Conservation (phyloP, 2,113 vertebrate genomes). For the Istiophorus platypterus region DNA sequence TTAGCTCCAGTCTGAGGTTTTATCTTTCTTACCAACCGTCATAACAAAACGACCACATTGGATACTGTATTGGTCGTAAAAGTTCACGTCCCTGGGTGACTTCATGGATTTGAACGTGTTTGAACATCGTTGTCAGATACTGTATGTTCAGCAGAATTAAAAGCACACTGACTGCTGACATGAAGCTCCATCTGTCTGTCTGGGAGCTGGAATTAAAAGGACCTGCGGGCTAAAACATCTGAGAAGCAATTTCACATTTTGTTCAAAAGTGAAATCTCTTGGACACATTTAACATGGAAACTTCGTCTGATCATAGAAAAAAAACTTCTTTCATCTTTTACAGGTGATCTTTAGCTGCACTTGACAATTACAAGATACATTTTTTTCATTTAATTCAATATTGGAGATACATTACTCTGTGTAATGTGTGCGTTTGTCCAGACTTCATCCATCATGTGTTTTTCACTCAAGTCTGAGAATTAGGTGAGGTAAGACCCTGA, state of each 20-base stretch:
- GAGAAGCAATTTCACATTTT: conserved; percentile 35
- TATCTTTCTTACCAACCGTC: too few relatives aligned
- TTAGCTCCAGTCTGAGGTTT: too few relatives aligned
- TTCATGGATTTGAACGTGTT: neutral
- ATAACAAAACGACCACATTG: neutral
- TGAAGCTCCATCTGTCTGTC: conserved; percentile 57
- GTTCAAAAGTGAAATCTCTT: conserved; percentile 26
- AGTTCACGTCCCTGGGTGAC: neutral
- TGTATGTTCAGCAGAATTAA: neutral
- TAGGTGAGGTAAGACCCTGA: neutral
- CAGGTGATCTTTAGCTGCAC: conserved; percentile 19
- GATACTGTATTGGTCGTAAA: neutral
- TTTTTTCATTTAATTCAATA: neutral
- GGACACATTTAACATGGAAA: conserved; percentile 8
- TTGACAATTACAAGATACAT: neutral
- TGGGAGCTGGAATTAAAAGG: conserved; percentile 40
- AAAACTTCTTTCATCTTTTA: conserved; percentile 1
- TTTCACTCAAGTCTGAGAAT: neutral
- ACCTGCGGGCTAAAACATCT: conserved; percentile 45
- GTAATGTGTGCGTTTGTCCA: neutral
- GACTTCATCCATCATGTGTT: neutral
- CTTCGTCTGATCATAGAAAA: conserved; percentile 15
- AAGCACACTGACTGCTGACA: conserved; percentile 6
- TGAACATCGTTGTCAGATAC: neutral
- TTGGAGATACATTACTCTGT: neutral